A percentile compares a stretch with the other conserved stretches of the same genome.
Conservation (phyloP, 2,797 vertebrate genomes). For the Pyrrhura leucotis region DNA sequence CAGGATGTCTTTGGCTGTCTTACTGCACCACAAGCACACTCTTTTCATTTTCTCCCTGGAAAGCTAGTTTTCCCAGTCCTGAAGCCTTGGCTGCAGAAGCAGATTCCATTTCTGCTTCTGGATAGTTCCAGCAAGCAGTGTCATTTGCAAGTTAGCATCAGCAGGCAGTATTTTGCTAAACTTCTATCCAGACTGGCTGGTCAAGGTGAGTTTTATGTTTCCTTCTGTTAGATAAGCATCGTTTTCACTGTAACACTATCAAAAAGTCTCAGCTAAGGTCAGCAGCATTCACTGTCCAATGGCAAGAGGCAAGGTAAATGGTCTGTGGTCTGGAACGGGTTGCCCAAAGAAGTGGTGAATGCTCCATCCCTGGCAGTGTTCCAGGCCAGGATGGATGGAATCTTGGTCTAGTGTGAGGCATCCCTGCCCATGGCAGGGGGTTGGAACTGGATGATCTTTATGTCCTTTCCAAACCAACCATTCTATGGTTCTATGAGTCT, state of each 20-base stretch:
- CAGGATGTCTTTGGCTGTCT: neutral
- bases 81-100: neutral
- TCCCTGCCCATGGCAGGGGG: neutral
- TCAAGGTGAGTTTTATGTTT: neutral
- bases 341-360: neutral
- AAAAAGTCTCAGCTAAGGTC: neutral
- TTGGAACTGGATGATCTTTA: neutral
- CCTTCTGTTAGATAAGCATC: neutral
- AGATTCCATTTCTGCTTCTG: neutral
- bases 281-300: neutral
- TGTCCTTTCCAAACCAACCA: neutral
- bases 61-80: neutral
- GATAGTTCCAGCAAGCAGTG: neutral
- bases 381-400: neutral
- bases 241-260: neutral
- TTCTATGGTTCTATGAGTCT: neutral
- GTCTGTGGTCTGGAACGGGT: neutral
- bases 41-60: constrained; percentile 12
- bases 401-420: neutral
- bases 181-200: neutral
- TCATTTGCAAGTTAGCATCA: neutral
- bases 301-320: neutral
- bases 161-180: neutral
- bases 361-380: neutral
- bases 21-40: neutral